These are phyloP conservation scores for Cephus runcator DNA, from an alignment of 2,888 invertebrate genomes.

Conservation along the genomic window DNA sequence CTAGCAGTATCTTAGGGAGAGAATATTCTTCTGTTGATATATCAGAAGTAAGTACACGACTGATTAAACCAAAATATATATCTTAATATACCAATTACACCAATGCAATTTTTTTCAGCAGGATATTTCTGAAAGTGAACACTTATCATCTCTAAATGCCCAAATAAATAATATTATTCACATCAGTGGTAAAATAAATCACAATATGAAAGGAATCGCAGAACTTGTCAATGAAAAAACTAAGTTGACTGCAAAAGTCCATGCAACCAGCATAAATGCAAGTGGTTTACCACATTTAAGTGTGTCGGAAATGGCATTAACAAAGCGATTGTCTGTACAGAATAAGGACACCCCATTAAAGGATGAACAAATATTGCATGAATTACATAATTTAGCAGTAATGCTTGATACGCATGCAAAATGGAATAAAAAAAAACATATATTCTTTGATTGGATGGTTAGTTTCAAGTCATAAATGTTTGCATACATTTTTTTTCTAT, in stretches of 20 bases:
- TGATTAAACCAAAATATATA: not conserved
- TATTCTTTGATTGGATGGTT: constrained; percentile 51
- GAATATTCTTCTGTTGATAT: constrained; percentile 40
- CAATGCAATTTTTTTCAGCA: not conserved
- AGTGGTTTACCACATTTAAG: constrained; percentile 42
- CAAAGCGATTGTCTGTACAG: constrained; percentile 36
- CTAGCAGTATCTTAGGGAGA: constrained; percentile 42
- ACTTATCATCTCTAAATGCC: constrained; percentile 1
- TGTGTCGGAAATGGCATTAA: constrained; percentile 38
- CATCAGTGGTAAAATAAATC: constrained; percentile 35
- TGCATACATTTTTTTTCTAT: not conserved
- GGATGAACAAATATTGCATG: constrained; percentile 28
- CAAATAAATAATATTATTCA: constrained; percentile 37
- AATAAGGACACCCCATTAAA: constrained; percentile 17
- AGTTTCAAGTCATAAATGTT: not conserved
- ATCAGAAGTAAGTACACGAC: constrained; percentile 15
- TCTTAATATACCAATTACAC: not conserved
- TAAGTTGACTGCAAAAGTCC: constrained; percentile 40
- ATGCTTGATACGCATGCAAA: constrained; percentile 38
- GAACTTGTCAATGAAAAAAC: constrained; percentile 41
- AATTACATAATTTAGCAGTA: constrained; percentile 32
- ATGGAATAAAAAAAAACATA: constrained; percentile 37
- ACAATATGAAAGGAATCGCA: constrained; percentile 45
- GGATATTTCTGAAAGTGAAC: not conserved
- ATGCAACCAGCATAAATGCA: constrained; percentile 39